Evolutionary conservation across 2,797 vertebrate species (phyloP).

Genomic region (Liasis olivaceus): DNA sequence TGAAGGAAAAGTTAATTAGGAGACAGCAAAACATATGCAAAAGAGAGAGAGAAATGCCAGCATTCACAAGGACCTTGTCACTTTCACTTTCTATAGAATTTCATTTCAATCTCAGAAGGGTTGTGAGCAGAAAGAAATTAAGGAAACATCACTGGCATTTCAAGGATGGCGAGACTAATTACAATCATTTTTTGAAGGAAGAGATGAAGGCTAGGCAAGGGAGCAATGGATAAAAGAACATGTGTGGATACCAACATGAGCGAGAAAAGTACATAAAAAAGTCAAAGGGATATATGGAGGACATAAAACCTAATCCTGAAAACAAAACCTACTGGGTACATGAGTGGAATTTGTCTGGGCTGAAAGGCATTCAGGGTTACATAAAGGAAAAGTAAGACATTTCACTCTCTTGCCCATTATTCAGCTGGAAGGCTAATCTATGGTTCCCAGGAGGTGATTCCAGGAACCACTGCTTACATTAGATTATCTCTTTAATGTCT

Average conservation of each 20-base stretch:
- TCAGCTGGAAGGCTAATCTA: background rate
- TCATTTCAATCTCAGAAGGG: background rate
- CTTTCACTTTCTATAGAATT: background rate
- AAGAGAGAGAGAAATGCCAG: conserved; percentile 8
- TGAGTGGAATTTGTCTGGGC: background rate
- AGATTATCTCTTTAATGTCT: background rate
- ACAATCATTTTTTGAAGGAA: conserved; percentile 34
- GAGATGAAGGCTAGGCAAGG: background rate
- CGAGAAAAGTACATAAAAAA: conserved; percentile 25
- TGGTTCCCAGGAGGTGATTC: background rate
- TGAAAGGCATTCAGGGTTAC: background rate
- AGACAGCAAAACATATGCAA: background rate
- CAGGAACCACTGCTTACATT: background rate
- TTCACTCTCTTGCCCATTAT: background rate
- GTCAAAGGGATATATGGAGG: background rate
- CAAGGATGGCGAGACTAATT: conserved; percentile 12
- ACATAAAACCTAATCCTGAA: background rate
- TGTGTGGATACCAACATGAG: background rate
- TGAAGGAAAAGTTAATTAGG: background rate
- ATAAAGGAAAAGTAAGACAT: background rate
- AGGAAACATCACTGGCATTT: background rate
- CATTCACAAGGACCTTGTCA: background rate
- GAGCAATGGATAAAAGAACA: conserved; percentile 5
- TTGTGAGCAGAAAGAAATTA: conserved; percentile 8
- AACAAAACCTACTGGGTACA: background rate